These are phyloP conservation scores for Meloidogyne chitwoodi DNA, from an alignment of 1,140 invertebrate species.

Conservation along the genomic window DNA sequence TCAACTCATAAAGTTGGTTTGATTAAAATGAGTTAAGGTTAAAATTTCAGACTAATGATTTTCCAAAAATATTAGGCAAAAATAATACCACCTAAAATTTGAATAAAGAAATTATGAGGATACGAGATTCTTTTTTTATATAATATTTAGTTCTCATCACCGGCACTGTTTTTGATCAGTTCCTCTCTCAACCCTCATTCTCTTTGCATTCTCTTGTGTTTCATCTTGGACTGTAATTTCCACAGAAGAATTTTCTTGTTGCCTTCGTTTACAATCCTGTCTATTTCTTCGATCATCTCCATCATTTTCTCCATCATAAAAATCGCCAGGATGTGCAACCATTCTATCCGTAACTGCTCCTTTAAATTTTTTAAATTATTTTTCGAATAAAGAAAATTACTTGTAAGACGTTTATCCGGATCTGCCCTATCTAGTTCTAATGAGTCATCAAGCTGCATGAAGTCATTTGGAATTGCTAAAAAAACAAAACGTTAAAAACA, in stretches of 20 bases:
- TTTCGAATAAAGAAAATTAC: conserved; percentile 29
- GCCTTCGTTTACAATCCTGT: conserved; percentile 17
- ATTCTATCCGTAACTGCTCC: conserved; percentile 78
- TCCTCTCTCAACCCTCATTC: neutral
- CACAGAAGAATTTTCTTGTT: neutral
- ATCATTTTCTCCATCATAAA: conserved; percentile 80
- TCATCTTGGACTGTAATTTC: neutral
- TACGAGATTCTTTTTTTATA: neutral
- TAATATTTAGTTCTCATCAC: neutral
- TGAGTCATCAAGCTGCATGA: conserved; percentile 60
- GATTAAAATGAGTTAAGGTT: too few relatives aligned
- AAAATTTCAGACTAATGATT: too few relatives aligned
- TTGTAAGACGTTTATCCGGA: conserved; percentile 47
- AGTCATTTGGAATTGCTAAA: conserved; percentile 80
- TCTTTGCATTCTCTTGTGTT: neutral
- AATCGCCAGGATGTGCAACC: conserved; percentile 89
- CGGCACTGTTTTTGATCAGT: neutral
- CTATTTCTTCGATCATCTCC: conserved; percentile 43
- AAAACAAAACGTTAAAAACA: neutral
- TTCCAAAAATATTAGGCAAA: too few relatives aligned
- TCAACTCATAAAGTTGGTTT: too few relatives aligned
- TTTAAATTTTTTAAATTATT: conserved; percentile 63
- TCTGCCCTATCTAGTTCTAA: conserved; percentile 40
- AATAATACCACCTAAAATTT: too few relatives aligned
- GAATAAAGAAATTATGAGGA: neutral